These are phyloP conservation scores for Oreotrochilus melanogaster DNA, from an alignment of 2,113 vertebrate genomes.

Conservation along the genomic window DNA sequence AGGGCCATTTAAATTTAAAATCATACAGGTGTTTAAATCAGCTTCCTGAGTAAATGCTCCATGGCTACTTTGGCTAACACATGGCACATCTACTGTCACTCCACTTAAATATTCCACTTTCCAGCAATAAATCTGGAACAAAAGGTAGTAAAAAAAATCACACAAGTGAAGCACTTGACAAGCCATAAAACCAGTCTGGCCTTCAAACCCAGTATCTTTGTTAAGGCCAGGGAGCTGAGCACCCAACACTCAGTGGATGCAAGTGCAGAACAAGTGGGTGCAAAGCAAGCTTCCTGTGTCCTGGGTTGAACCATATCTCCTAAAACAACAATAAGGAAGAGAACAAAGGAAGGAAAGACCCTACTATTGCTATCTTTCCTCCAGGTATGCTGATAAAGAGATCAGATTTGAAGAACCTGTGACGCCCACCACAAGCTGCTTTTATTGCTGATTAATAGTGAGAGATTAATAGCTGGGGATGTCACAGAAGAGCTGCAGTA, in stretches of 20 bases:
- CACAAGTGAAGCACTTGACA: fast-evolving
- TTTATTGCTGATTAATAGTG: slow-evolving; percentile 59
- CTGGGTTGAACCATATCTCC: neutral
- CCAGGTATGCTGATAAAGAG: slow-evolving; percentile 34
- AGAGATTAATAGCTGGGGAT: slow-evolving; percentile 66
- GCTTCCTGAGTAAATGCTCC: neutral
- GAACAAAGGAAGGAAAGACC: neutral
- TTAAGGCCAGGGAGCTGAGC: neutral
- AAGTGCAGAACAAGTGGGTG: neutral
- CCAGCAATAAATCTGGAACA: neutral
- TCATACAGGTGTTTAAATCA: neutral
- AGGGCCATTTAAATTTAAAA: neutral
- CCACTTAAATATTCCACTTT: neutral
- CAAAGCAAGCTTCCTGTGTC: neutral
- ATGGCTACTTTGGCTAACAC: neutral
- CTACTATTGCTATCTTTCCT: neutral
- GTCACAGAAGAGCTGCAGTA: slow-evolving; percentile 38
- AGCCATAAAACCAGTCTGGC: neutral
- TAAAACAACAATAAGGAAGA: neutral
- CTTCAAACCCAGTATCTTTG: neutral
- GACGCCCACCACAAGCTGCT: slow-evolving; percentile 31
- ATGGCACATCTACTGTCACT: neutral
- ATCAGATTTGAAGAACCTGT: slow-evolving; percentile 50
- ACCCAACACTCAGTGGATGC: neutral
- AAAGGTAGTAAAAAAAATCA: neutral